Conservation (phyloP, 2,113 vertebrate genomes). For the Pollachius pollachius region DNA sequence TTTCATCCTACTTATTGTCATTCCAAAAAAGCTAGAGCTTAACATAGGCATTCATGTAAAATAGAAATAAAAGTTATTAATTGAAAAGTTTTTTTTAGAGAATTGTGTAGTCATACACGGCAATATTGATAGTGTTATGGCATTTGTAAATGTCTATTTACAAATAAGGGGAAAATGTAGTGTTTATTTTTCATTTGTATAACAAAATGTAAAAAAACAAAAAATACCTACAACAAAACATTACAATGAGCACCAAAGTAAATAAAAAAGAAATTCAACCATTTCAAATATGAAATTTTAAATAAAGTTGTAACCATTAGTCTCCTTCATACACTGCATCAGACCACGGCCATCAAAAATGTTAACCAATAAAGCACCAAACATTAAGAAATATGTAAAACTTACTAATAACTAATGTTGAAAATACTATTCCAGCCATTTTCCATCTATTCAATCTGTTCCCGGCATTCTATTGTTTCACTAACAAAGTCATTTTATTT, state of each 20-base stretch:
- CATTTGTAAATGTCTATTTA: constrained; percentile 34
- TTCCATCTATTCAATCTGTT: constrained; percentile 24
- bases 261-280: constrained; percentile 31
- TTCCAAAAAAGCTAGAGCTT: constrained; percentile 42
- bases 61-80: constrained; percentile 38
- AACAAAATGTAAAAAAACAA: constrained; percentile 29
- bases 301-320: constrained; percentile 59
- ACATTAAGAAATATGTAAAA: constrained; percentile 59
- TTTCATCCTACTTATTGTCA: constrained; percentile 17
- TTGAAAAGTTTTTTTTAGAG: constrained; percentile 21
- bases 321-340: constrained; percentile 56
- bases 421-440: constrained; percentile 49
- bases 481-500: constrained; percentile 58
- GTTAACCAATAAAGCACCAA: constrained; percentile 64
- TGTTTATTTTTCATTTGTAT: constrained; percentile 52
- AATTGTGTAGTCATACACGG: constrained; percentile 30
- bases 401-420: constrained; percentile 50
- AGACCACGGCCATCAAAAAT: constrained; percentile 51
- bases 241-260: constrained; percentile 56
- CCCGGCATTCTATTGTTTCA: constrained; percentile 37
- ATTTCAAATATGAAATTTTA: constrained; percentile 43
- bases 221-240: constrained; percentile 33
- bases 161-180: constrained; percentile 52
- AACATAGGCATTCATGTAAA: constrained; percentile 35
- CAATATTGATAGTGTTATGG: constrained; percentile 37